A percentile compares a stretch with the other conserved stretches of the same genome.
These are phyloP conservation scores for Hydropsyche tenuis DNA, from an alignment of 1,140 invertebrate species.

Conservation along the genomic window DNA sequence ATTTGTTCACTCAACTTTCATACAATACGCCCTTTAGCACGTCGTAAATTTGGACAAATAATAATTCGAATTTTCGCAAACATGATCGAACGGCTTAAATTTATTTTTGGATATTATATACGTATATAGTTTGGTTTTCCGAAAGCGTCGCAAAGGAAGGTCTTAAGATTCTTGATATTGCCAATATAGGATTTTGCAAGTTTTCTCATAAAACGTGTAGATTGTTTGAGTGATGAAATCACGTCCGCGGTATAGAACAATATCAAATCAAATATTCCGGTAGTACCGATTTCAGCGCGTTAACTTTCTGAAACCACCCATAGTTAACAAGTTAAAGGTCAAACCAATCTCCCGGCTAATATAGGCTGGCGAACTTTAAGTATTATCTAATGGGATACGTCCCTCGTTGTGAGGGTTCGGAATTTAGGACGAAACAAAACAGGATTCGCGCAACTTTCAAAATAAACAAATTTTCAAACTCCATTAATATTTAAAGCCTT, in stretches of 20 bases:
- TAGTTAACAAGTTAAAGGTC: constrained; percentile 32
- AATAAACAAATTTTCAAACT: constrained; percentile 26
- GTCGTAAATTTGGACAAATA: no score
- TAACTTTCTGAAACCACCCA: constrained; percentile 11
- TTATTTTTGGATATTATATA: no score
- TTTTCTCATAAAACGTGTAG: no score
- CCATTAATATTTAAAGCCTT: constrained; percentile 22
- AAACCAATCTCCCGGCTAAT: constrained; percentile 26
- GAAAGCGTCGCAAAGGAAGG: no score
- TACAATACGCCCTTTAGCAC: no score
- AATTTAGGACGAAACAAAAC: constrained; percentile 14
- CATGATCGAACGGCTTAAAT: no score
- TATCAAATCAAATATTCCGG: constrained; percentile 9
- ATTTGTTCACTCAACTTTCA: no score
- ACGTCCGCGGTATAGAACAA: background rate
- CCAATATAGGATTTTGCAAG: no score
- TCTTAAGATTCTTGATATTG: no score
- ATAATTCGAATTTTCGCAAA: no score
- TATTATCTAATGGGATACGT: constrained; percentile 15
- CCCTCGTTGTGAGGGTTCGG: background rate
- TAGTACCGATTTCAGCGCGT: background rate
- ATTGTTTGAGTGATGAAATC: no score
- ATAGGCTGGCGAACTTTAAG: constrained; percentile 13
- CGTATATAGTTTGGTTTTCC: no score
- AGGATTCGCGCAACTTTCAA: background rate